Conservation (phyloP, 2,113 vertebrate species). For the Podarcis cretensis region DNA sequence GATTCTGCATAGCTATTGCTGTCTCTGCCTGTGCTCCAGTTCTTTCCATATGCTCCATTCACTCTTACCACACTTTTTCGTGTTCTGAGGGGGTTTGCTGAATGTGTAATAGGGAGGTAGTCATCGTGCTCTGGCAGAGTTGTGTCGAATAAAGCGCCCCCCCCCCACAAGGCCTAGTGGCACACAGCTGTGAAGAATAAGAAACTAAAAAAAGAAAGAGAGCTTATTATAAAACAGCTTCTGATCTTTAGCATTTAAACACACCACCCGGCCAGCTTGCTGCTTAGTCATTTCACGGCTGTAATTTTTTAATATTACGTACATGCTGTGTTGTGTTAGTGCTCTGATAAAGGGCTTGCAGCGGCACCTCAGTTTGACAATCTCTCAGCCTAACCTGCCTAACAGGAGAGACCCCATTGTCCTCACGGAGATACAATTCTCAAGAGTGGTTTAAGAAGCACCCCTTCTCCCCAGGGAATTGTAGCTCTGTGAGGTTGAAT, state of each 20-base stretch:
- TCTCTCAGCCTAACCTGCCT: no score
- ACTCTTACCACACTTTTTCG: background rate
- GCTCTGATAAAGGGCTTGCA: fast-evolving
- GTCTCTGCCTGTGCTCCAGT: background rate
- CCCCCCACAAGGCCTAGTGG: background rate
- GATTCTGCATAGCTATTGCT: background rate
- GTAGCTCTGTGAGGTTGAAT: no score
- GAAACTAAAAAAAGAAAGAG: background rate
- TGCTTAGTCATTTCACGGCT: background rate
- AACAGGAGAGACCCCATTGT: no score
- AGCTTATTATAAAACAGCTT: background rate
- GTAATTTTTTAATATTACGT: background rate
- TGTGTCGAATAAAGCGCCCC: background rate
- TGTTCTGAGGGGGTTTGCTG: background rate
- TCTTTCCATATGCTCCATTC: background rate
- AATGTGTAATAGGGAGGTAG: background rate
- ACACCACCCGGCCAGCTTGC: background rate
- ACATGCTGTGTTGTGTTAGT: background rate
- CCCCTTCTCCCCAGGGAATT: no score
- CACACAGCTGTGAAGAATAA: background rate
- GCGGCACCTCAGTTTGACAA: background rate
- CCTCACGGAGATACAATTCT: no score
- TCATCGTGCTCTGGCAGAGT: background rate
- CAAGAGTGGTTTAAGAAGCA: no score
- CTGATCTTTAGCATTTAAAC: background rate